Evolutionary conservation across 2,888 invertebrate species (phyloP), one percentile per base, ranked within the genome.

Genomic region (Pheosia gnoma): DNA sequence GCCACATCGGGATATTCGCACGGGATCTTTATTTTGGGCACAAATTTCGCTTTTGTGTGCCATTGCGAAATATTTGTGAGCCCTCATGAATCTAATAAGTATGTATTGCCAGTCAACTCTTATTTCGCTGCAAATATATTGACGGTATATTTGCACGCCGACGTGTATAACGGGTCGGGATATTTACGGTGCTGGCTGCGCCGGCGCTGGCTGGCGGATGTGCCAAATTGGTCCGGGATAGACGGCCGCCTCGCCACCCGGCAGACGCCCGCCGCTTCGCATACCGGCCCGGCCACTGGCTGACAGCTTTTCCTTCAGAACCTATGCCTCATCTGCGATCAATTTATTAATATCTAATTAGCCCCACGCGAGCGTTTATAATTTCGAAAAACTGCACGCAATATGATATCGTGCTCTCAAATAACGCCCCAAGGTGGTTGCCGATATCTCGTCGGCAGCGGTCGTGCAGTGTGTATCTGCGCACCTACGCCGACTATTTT

Each of bases 211-310:
- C 77, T 82, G 80, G 89, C 93, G 92, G 93, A 93, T 93, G 92
- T 93, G 93, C 93, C 93, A 93, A 93, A 93, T 91, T 84, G 83
- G 89, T 90, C 80, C 86, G 87, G 86, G 87, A 84, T 86, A 87
- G 90, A 89, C 89, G 78, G 74, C 66, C 81, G 84, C 73, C 80
- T 70, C 85, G 89, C 83, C 86, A 85, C 84, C 87, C 90, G 90
- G 91, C 84, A 91, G 91, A 91, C 91, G 90, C 89, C 90, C 89
- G 88, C 71, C 82, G 80, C 84, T 85, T 76, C 88, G 90, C 92
- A 90, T 91, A 79, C 92, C 92, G 82, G 85, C 85, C 88, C 87
- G 88, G 90, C 90, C 91, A 88, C 86, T 83, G 86, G 59, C 85
- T 82, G 83, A 75, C 81, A 76, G 76, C 79, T 79, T 82, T 85